These are phyloP conservation scores for Pongo pygmaeus DNA, from an alignment of 2,113 vertebrate genomes.

Conservation along the genomic window DNA sequence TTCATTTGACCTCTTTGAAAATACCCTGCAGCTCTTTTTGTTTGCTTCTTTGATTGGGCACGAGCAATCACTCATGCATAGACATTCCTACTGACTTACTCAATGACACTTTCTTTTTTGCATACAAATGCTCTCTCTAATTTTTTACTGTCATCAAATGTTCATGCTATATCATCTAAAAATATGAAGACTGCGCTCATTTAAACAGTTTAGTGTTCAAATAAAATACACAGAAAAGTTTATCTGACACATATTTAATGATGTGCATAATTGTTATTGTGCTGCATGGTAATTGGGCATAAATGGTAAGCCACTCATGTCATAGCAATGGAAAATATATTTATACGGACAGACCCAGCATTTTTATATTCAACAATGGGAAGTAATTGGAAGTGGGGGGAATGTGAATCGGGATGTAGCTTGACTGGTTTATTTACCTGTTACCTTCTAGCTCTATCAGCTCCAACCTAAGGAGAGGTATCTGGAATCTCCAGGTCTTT, in stretches of 20 bases:
- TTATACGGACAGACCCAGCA: neutral
- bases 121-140: slow-evolving; percentile 46
- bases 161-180: neutral
- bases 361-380: neutral
- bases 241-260: slow-evolving; percentile 52
- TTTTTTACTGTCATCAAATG: slow-evolving; percentile 26
- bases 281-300: slow-evolving; percentile 34
- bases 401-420: neutral
- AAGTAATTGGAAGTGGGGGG: neutral
- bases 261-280: slow-evolving; percentile 34
- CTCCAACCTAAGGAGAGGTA: neutral
- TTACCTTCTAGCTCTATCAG: neutral
- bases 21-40: slow-evolving; percentile 63
- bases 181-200: slow-evolving; percentile 10
- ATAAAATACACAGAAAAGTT: slow-evolving; percentile 50
- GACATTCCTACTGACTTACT: slow-evolving; percentile 59
- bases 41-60: slow-evolving; percentile 66
- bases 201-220: slow-evolving; percentile 22
- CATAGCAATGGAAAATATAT: neutral
- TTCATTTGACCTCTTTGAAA: slow-evolving; percentile 76
- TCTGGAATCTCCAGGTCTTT: neutral
- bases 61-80: slow-evolving; percentile 59
- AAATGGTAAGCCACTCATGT: slow-evolving; percentile 7
- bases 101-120: slow-evolving; percentile 52
- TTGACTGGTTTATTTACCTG: neutral